phyloP scores from a whole-genome alignment of 1,140 invertebrate species.

The Drosophila nannoptera region DNA sequence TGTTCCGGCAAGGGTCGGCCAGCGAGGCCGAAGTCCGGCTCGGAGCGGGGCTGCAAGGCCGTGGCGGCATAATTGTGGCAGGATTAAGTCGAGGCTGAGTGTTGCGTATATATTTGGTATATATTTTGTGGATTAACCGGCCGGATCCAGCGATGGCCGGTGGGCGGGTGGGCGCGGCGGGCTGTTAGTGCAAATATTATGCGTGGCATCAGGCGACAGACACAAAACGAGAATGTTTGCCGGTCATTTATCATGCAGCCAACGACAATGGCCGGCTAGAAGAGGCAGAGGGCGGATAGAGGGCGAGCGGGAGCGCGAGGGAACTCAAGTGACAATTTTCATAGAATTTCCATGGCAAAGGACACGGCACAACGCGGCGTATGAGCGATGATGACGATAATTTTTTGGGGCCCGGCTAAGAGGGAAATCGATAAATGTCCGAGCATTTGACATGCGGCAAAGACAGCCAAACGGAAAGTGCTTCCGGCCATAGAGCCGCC shows the following conservation, averaged over 20 bases:
- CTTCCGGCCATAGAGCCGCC: slow-evolving; percentile 27
- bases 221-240: slow-evolving; percentile 33
- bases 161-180: not conserved
- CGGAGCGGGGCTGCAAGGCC: no score
- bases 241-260: slow-evolving; percentile 60
- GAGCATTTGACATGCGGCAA: slow-evolving; percentile 28
- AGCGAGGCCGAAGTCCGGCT: no score
- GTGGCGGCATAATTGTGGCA: slow-evolving; percentile 43
- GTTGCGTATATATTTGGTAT: slow-evolving; percentile 42
- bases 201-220: slow-evolving; percentile 29
- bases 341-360: slow-evolving; percentile 48
- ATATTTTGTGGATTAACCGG: slow-evolving; percentile 25
- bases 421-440: slow-evolving; percentile 56
- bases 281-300: no score
- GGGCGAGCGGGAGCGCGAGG: slow-evolving; percentile 35
- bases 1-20: no score
- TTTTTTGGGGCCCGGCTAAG: slow-evolving; percentile 29
- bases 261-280: slow-evolving; percentile 10
- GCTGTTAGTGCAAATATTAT: slow-evolving; percentile 46
- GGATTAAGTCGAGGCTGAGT: slow-evolving; percentile 50
- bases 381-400: slow-evolving; percentile 61
- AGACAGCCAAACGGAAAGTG: slow-evolving; percentile 8
- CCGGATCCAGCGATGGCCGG: slow-evolving; percentile 2
- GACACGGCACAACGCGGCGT: slow-evolving; percentile 48
- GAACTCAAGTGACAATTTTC: slow-evolving; percentile 71